These are phyloP conservation scores for Pseudeuparius sepicola DNA, from an alignment of 2,888 invertebrate species.

Conservation along the genomic window DNA sequence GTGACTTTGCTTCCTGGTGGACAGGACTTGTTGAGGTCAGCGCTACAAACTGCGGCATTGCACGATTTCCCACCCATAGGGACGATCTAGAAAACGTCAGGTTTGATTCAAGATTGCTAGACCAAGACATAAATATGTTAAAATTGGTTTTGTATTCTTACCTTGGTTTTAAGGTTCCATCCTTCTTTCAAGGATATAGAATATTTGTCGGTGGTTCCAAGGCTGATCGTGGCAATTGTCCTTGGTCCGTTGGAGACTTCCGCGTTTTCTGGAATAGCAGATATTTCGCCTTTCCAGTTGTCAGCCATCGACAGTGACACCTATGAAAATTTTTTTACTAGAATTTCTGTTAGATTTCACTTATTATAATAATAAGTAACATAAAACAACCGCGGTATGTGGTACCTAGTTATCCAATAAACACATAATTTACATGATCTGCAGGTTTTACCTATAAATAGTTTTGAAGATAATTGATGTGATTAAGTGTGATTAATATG, in stretches of 20 bases:
- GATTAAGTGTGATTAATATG: too few species aligned
- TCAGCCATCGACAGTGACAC: conserved; percentile 23
- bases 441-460: too few species aligned
- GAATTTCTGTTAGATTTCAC: too few species aligned
- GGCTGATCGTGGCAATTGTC: conserved; percentile 38
- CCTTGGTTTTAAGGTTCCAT: conserved; percentile 36
- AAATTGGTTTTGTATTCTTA: too few species aligned
- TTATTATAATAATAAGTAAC: too few species aligned
- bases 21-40: conserved; percentile 22
- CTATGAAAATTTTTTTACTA: too few species aligned
- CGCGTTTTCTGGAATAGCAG: conserved; percentile 36
- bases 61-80: conserved; percentile 18
- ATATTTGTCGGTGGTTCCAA: conserved; percentile 38
- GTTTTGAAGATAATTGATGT: too few species aligned
- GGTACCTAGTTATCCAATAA: too few species aligned
- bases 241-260: conserved; percentile 37
- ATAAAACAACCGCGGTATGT: too few species aligned
- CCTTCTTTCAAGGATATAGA: conserved; percentile 42
- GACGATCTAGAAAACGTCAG: conserved; percentile 15
- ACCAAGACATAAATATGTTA: too few species aligned
- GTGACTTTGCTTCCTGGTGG: conserved; percentile 22
- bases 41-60: conserved; percentile 20
- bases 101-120: too few species aligned
- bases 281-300: conserved; percentile 35
- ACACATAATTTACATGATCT: too few species aligned